These are phyloP conservation scores for Enoplosus armatus DNA, from an alignment of 2,797 vertebrate species.

Conservation along the genomic window DNA sequence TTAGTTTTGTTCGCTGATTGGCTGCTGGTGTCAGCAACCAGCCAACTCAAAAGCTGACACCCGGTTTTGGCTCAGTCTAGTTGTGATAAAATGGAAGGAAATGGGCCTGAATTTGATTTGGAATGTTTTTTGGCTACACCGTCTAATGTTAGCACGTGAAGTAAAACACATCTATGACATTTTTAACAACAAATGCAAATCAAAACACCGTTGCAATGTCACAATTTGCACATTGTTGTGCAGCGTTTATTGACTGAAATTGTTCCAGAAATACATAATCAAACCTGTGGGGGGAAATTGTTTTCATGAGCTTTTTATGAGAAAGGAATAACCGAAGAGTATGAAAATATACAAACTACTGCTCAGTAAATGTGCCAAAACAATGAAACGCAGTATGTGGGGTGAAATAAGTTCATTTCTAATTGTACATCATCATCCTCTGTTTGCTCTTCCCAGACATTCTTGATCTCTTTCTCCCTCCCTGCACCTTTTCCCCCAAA, in stretches of 20 bases:
- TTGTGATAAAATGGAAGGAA: too few species aligned
- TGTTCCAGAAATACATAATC: not conserved
- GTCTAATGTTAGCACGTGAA: too few species aligned
- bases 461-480: not conserved
- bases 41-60: too few species aligned
- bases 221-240: too few species aligned
- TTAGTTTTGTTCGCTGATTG: not conserved
- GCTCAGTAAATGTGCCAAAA: conserved; percentile 1
- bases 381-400: not conserved
- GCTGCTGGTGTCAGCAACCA: too few species aligned
- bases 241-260: too few species aligned
- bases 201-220: too few species aligned
- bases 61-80: too few species aligned
- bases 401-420: not conserved
- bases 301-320: not conserved
- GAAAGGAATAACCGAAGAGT: not conserved
- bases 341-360: not conserved
- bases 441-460: not conserved
- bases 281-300: not conserved
- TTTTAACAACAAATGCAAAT: too few species aligned
- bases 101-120: too few species aligned
- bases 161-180: too few species aligned
- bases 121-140: too few species aligned
- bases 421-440: not conserved
- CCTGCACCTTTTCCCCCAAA: not conserved